Evolutionary conservation across 2,888 invertebrate genomes (phyloP).

Genomic region (Coelopa pilipes): DNA sequence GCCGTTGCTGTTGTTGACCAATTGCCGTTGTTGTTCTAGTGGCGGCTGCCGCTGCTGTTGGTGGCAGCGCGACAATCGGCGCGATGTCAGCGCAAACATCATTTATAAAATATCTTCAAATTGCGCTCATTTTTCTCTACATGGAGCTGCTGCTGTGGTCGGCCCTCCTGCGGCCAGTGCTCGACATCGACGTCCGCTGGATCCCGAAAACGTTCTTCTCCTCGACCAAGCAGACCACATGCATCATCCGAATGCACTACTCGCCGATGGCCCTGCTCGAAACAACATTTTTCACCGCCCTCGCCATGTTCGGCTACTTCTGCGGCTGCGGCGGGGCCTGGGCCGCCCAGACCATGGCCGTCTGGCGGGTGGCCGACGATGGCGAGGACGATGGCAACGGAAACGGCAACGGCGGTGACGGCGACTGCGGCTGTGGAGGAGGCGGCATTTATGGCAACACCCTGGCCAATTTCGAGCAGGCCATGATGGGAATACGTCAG

Average conservation of each 20-base stretch:
- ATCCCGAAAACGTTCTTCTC: slow-evolving; percentile 48
- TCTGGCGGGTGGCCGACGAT: slow-evolving; percentile 19
- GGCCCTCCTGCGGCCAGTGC: slow-evolving; percentile 41
- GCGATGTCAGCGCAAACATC: slow-evolving; percentile 21
- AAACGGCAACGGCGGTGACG: slow-evolving; percentile 40
- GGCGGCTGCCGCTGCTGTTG: too few relatives aligned
- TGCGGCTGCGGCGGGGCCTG: slow-evolving; percentile 38
- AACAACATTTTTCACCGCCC: slow-evolving; percentile 45
- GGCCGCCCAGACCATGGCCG: slow-evolving; percentile 15
- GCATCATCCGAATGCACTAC: slow-evolving; percentile 44
- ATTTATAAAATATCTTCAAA: slow-evolving; percentile 30
- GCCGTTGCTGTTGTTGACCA: too few relatives aligned
- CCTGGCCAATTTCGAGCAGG: slow-evolving; percentile 44
- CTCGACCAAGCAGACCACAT: slow-evolving; percentile 40
- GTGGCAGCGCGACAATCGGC: not conserved
- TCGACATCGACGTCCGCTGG: slow-evolving; percentile 45
- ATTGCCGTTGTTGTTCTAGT: too few relatives aligned
- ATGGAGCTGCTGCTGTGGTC: slow-evolving; percentile 46
- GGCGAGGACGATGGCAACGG: slow-evolving; percentile 30
- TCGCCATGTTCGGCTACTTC: slow-evolving; percentile 49
- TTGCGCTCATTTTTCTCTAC: slow-evolving; percentile 44
- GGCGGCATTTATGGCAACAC: slow-evolving; percentile 41
- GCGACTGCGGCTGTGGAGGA: slow-evolving; percentile 32
- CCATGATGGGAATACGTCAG: slow-evolving; percentile 46
- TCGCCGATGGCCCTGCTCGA: slow-evolving; percentile 43